These are phyloP conservation scores for Pristionchus pacificus DNA, from an alignment of 1,140 invertebrate genomes.

Conservation along the genomic window DNA sequence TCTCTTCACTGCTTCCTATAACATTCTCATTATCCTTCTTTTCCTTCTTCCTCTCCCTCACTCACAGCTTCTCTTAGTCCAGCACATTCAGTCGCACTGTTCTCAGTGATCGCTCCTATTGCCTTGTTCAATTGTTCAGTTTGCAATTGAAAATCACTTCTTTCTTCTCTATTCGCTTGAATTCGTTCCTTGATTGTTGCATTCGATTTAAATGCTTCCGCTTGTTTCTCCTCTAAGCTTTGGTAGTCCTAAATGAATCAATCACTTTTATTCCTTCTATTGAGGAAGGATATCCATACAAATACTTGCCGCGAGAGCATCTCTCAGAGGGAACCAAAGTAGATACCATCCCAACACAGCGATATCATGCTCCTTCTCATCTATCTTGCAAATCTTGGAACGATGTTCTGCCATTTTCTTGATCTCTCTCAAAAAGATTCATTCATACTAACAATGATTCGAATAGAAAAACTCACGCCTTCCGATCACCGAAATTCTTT, in stretches of 20 bases:
- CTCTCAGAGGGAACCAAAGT: constrained; percentile 15
- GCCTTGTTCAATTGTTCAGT: constrained; percentile 5
- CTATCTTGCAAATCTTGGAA: too few relatives aligned
- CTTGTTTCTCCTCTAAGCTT: background rate
- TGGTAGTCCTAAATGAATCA: too few relatives aligned
- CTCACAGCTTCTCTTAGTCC: background rate
- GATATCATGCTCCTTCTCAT: constrained; percentile 16
- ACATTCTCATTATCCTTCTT: background rate
- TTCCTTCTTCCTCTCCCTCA: background rate
- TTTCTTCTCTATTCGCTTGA: too few relatives aligned
- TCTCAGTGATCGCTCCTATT: background rate
- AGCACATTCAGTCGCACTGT: background rate
- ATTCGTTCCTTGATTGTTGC: too few relatives aligned
- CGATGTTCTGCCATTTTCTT: too few relatives aligned
- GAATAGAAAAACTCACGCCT: background rate
- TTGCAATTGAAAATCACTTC: too few relatives aligned
- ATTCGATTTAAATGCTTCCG: background rate
- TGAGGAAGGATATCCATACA: too few relatives aligned
- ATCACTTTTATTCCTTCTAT: too few relatives aligned
- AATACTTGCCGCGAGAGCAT: background rate
- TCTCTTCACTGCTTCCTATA: background rate
- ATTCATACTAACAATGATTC: background rate
- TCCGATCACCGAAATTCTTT: background rate
- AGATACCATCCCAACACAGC: constrained; percentile 1
- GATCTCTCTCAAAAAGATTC: background rate